phyloP scores from a whole-genome alignment of 2,888 invertebrate genomes.

The Unio delphinus region DNA sequence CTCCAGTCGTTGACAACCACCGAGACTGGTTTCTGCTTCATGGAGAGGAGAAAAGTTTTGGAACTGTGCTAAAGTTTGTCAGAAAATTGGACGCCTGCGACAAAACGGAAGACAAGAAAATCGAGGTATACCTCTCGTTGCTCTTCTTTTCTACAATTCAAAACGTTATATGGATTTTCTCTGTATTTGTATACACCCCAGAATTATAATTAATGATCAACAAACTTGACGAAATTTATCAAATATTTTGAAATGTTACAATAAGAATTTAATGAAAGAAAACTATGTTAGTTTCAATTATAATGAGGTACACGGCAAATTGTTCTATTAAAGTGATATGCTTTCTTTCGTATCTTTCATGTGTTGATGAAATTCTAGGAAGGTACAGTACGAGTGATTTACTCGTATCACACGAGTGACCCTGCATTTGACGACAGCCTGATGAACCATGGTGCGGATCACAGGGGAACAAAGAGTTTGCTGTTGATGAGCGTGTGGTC shows the following conservation, averaged over 20 bases:
- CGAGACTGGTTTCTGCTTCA: slow-evolving; percentile 24
- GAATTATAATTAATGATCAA: neutral
- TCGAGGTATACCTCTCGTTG: slow-evolving; percentile 7
- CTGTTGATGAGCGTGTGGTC: slow-evolving; percentile 17
- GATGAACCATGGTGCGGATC: too few relatives aligned
- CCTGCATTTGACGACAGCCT: too few relatives aligned
- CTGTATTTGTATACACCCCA: neutral
- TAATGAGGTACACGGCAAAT: too few relatives aligned
- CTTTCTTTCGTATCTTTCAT: too few relatives aligned
- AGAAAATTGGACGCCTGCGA: slow-evolving; percentile 31
- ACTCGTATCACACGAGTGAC: too few relatives aligned
- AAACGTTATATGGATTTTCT: too few relatives aligned
- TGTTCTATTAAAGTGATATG: too few relatives aligned
- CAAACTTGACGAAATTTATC: too few relatives aligned
- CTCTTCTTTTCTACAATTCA: neutral
- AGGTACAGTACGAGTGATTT: slow-evolving; percentile 9
- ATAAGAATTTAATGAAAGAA: too few relatives aligned
- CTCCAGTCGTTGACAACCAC: slow-evolving; percentile 14
- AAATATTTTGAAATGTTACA: too few relatives aligned
- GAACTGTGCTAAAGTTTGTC: slow-evolving; percentile 19
- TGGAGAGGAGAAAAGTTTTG: slow-evolving; percentile 15
- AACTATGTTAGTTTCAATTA: too few relatives aligned
- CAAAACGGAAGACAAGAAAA: slow-evolving; percentile 10
- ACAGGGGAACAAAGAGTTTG: slow-evolving; percentile 34
- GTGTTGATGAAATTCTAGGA: slow-evolving; percentile 13